Percentiles rank a stretch among this genome's conserved stretches.
Conservation (phyloP, 2,888 invertebrate species). For the Rapana venosa region DNA sequence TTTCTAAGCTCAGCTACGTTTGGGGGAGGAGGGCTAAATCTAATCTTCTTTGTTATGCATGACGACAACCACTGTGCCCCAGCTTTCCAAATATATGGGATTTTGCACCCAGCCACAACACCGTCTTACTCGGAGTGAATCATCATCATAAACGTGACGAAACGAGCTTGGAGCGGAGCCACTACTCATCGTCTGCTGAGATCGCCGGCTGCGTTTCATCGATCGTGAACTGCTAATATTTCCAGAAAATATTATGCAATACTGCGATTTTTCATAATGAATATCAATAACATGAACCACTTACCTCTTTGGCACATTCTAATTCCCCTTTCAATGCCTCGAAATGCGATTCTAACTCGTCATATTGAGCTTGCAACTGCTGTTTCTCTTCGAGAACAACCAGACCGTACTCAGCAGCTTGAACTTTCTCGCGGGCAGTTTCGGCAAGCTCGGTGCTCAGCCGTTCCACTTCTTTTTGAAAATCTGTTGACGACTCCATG, state of each 20-base stretch:
- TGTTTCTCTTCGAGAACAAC: constrained; percentile 96
- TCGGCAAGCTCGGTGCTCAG: constrained; percentile 72
- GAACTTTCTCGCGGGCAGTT: constrained; percentile 87
- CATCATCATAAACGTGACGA: constrained; percentile 2
- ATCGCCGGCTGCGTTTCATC: neutral
- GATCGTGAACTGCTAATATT: neutral
- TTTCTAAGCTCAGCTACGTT: too few relatives aligned
- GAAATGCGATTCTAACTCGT: constrained; percentile 92
- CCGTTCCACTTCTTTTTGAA: constrained; percentile 67
- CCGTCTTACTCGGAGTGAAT: neutral
- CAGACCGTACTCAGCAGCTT: constrained; percentile 97
- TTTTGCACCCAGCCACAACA: neutral
- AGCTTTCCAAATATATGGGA: neutral
- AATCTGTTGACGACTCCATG: constrained; percentile 79
- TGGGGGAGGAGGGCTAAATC: too few relatives aligned
- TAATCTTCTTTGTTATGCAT: neutral
- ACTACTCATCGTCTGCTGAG: constrained; percentile 8
- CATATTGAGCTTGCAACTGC: constrained; percentile 89
- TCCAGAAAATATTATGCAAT: neutral
- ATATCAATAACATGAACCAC: neutral
- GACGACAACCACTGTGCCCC: neutral
- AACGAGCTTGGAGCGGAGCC: constrained; percentile 16
- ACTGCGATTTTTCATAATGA: neutral
- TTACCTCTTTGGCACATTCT: constrained; percentile 94
- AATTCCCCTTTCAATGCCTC: constrained; percentile 95